Evolutionary conservation across 1,140 invertebrate genomes (phyloP).

Genomic region (Lutraria rhynchaena): DNA sequence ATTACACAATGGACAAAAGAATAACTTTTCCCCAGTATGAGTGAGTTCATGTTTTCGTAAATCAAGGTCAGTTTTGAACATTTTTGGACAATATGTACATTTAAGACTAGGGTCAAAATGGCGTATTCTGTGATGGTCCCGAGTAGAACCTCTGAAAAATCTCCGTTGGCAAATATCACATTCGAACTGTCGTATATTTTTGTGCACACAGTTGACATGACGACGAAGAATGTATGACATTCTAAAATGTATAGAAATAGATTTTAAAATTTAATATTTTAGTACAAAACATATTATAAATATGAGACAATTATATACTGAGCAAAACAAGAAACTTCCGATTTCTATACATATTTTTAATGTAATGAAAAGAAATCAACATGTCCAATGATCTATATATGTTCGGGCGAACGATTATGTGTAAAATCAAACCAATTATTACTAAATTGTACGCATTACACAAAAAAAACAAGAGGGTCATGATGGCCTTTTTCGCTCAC

Average conservation of each 20-base stretch:
- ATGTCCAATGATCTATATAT: neutral
- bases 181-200: conserved; percentile 18
- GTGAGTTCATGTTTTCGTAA: conserved; percentile 48
- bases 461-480: no score
- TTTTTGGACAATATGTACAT: conserved; percentile 44
- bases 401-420: no score
- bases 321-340: no score
- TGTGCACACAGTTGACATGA: conserved; percentile 32
- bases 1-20: conserved; percentile 37
- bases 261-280: neutral
- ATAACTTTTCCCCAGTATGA: conserved; percentile 51
- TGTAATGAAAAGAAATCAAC: neutral
- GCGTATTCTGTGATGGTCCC: conserved; percentile 17
- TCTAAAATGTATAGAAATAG: conserved; percentile 11
- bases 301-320: no score
- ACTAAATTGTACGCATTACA: no score
- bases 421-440: no score
- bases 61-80: conserved; percentile 50
- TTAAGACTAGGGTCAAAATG: conserved; percentile 39
- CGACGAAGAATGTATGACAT: conserved; percentile 41
- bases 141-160: conserved; percentile 38
- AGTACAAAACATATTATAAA: neutral
- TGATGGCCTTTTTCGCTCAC: no score
- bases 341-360: no score
- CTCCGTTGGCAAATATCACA: conserved; percentile 37